Evolutionary conservation across 2,797 vertebrate species (phyloP), one percentile per base, ranked within the genome.

Genomic region (Crenuchus spilurus): DNA sequence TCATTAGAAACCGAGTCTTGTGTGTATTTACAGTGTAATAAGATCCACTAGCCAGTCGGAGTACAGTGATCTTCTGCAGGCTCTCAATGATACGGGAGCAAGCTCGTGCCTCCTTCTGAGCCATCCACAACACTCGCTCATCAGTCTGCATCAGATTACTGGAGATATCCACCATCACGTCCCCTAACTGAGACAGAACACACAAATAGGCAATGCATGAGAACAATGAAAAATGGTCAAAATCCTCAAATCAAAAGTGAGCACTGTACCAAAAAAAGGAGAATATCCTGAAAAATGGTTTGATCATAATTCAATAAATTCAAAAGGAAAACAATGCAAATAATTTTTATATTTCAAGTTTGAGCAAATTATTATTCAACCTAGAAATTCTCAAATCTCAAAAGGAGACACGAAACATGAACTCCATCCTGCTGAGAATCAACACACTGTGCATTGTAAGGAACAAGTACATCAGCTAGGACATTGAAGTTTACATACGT

Each of bases 131-230:
- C 58, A 99, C 96, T 5, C 93, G 89, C 79, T 99, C 97, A 0
- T 99, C 97, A 0, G 97, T 95, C 84, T 96, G 87, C 97, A 99
- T 98, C 84, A 99, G 88, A 84, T 98, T 98, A 83, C 97, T 99
- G 24, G 97, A 95, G 80, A 99, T 98, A 88, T 95, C 96, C 18
- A 99, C 92, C 95, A 99, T 98, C 81, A 98, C 96, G 0, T 97
- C 95, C 0, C 97, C 97, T 3, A 99, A 92, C 72, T 79, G 72
- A 55, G 31, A 66, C 30, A 58, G 42, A 64, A 22, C 46, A 61
- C 63, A 18, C 62, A 57, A 24, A 54, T 1, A 54, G 49, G 24
- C 30, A 13, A 62, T 7, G 6, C 22, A 20, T 9, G 11, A 39
- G 6, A 39, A 60, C 20, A 52, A 26, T 9, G 46, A 16, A 30